phyloP scores from a whole-genome alignment of 2,888 invertebrate genomes.

The Drosophila anomalipes region DNA sequence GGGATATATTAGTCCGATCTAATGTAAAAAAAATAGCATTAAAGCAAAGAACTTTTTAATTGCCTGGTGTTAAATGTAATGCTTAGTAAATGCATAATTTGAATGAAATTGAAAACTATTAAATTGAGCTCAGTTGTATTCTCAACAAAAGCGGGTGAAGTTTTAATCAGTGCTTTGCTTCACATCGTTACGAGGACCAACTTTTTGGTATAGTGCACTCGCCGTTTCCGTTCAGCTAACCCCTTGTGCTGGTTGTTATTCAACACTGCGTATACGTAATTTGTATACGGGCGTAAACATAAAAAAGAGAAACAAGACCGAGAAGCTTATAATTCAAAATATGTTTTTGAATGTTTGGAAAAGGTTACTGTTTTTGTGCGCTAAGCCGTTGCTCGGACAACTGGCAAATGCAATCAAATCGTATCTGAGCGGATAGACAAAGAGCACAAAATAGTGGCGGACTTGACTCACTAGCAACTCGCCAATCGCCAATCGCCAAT shows the following conservation, averaged over 20 bases:
- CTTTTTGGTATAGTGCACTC: not conserved
- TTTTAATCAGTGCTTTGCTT: not conserved
- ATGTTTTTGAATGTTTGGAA: slow-evolving; percentile 3
- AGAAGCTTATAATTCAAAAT: slow-evolving; percentile 8
- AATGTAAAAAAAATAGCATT: not conserved
- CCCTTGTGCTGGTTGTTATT: not conserved
- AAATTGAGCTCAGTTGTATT: not conserved
- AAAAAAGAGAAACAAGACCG: not conserved
- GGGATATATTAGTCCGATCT: not conserved
- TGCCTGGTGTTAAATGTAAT: not conserved
- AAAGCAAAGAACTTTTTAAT: not conserved
- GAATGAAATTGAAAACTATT: not conserved
- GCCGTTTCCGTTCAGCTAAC: not conserved
- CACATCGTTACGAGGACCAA: not conserved
- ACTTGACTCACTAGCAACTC: slow-evolving; percentile 47
- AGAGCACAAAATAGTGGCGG: slow-evolving; percentile 24
- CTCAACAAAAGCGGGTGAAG: not conserved
- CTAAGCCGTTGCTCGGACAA: slow-evolving; percentile 3
- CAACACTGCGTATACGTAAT: slow-evolving; percentile 7
- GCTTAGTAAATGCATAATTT: not conserved
- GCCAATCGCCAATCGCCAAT: slow-evolving; percentile 34
- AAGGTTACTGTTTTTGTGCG: slow-evolving; percentile 2
- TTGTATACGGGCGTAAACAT: not conserved
- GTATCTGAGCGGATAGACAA: slow-evolving; percentile 59
- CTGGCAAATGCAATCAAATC: slow-evolving; percentile 27